Percentiles rank a stretch among this genome's conserved stretches.
These are phyloP conservation scores for Silurus asotus DNA, from an alignment of 2,113 vertebrate genomes.

Conservation along the genomic window DNA sequence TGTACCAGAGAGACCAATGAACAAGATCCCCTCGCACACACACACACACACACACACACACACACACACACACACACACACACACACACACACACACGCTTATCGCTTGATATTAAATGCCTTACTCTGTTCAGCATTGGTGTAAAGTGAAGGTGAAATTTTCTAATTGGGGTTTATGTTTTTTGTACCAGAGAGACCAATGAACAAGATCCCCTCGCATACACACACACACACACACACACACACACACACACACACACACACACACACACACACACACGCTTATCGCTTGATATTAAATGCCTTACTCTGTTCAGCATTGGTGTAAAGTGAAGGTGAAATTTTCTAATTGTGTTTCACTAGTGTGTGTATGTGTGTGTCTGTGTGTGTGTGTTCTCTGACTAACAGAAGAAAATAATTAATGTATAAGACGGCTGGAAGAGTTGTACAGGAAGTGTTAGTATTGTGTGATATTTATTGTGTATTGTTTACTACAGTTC, in stretches of 20 bases:
- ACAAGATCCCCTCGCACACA: no score
- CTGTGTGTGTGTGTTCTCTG: neutral
- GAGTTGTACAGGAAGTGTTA: conserved; percentile 19
- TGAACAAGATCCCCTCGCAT: neutral
- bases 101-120: conserved; percentile 23
- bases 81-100: no score
- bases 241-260: neutral
- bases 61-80: neutral
- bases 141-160: neutral
- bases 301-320: conserved; percentile 33
- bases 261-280: neutral
- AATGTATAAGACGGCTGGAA: conserved; percentile 25
- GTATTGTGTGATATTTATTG: neutral
- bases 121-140: conserved; percentile 24
- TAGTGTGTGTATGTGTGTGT: neutral
- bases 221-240: neutral
- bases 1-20: neutral
- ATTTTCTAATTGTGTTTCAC: neutral
- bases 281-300: conserved; percentile 6
- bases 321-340: neutral
- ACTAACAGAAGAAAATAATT: neutral
- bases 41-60: no score
- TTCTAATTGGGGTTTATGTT: no score
- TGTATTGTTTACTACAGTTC: conserved; percentile 3
- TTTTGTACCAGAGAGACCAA: conserved; percentile 25